Evolutionary conservation across 2,888 invertebrate species (phyloP).

Genomic region (Amblyjoppa proteus): DNA sequence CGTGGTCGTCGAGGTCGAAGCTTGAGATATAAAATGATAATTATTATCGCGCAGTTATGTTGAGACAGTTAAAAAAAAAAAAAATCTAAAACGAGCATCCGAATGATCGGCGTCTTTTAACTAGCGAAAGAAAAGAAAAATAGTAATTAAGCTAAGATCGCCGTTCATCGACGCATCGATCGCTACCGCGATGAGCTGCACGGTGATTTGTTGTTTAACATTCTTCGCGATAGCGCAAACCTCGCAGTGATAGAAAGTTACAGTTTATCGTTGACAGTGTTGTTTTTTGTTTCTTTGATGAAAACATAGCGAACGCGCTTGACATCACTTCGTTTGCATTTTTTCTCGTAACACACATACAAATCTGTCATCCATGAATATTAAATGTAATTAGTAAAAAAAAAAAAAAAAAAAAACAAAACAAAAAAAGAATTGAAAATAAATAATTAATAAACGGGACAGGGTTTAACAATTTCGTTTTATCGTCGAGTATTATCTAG

Average conservation of each 20-base stretch:
- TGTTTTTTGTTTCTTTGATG: background rate
- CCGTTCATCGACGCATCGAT: slow-evolving; percentile 32
- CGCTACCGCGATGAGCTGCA: background rate
- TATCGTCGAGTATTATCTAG: slow-evolving; percentile 10
- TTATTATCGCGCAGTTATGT: slow-evolving; percentile 27
- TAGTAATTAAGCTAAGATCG: slow-evolving; percentile 27
- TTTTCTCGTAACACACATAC: slow-evolving; percentile 5
- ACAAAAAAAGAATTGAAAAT: background rate
- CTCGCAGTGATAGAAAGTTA: background rate
- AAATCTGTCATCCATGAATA: background rate
- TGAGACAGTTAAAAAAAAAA: slow-evolving; percentile 38
- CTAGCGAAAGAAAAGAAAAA: slow-evolving; percentile 40
- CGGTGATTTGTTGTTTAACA: slow-evolving; percentile 16
- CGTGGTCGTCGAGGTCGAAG: background rate
- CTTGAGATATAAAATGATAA: background rate
- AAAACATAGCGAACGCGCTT: slow-evolving; percentile 20
- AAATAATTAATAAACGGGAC: slow-evolving; percentile 11
- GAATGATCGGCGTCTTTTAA: slow-evolving; percentile 46
- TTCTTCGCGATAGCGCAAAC: slow-evolving; percentile 45
- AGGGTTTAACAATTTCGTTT: slow-evolving; percentile 32
- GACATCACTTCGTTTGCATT: background rate
- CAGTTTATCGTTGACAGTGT: slow-evolving; percentile 11
- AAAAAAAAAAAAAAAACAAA: background rate
- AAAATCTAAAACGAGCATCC: slow-evolving; percentile 53
- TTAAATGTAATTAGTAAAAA: slow-evolving; percentile 10